Evolutionary conservation across 2,113 vertebrate genomes (phyloP).

Genomic region (Prionailurus viverrinus): DNA sequence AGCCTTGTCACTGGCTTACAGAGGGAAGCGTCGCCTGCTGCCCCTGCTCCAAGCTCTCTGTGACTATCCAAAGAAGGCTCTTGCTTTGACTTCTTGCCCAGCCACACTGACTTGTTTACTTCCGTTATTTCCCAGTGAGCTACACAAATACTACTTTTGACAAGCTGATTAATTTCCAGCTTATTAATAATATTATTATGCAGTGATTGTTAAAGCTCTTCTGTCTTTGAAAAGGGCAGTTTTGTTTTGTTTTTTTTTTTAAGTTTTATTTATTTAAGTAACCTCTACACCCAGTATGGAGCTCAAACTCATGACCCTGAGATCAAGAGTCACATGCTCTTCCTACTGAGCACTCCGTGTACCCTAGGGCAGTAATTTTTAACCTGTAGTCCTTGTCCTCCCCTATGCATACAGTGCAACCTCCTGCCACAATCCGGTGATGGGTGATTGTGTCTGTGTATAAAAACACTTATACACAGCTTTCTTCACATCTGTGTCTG

Average conservation of each 20-base stretch:
- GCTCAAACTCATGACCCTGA: too few species aligned
- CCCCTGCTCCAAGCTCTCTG: background rate
- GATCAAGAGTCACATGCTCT: too few species aligned
- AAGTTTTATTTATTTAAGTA: too few species aligned
- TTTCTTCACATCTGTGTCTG: background rate
- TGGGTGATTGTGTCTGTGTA: background rate
- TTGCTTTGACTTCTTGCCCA: background rate
- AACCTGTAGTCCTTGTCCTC: background rate
- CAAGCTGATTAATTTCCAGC: background rate
- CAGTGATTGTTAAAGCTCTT: background rate
- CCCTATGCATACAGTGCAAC: accelerated
- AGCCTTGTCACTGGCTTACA: background rate
- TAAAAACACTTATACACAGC: background rate
- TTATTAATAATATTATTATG: background rate
- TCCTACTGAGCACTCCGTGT: too few species aligned
- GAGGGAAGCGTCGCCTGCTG: too few species aligned
- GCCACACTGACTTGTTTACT: background rate
- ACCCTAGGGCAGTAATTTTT: background rate
- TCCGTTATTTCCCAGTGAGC: background rate
- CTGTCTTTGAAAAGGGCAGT: background rate
- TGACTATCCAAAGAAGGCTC: background rate
- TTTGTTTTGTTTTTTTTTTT: too few species aligned
- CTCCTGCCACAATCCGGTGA: background rate
- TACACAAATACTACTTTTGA: background rate
- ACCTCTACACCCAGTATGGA: too few species aligned